Percentiles rank a stretch among this genome's conserved stretches.
These are phyloP conservation scores for Mirza zaza DNA, from an alignment of 2,113 vertebrate species.

Conservation along the genomic window DNA sequence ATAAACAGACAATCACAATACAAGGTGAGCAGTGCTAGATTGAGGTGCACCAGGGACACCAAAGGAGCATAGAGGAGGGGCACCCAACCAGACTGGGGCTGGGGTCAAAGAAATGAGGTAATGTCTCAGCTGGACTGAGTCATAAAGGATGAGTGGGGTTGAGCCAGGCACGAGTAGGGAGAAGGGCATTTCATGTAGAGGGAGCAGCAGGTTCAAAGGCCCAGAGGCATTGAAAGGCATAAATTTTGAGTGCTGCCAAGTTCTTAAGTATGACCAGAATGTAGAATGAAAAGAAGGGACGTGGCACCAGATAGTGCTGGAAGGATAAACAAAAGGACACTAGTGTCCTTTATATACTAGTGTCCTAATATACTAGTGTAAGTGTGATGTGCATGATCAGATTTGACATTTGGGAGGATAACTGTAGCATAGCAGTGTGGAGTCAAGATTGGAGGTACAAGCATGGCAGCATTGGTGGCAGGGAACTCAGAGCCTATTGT, in stretches of 20 bases:
- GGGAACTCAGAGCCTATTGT: background rate
- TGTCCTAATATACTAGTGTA: background rate
- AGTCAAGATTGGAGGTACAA: background rate
- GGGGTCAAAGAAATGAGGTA: constrained; percentile 70
- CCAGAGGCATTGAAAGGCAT: constrained; percentile 67
- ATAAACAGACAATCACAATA: background rate
- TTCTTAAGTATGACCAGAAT: constrained; percentile 60
- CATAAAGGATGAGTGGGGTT: constrained; percentile 53
- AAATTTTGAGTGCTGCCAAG: constrained; percentile 67
- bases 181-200: constrained; percentile 53
- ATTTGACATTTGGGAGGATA: background rate
- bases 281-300: background rate
- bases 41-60: constrained; percentile 27
- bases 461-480: background rate
- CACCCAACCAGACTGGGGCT: constrained; percentile 36
- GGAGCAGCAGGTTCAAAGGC: constrained; percentile 73
- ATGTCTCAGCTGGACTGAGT: constrained; percentile 74
- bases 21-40: background rate
- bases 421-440: background rate
- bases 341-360: too few relatives aligned
- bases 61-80: background rate
- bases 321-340: background rate
- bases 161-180: constrained; percentile 47
- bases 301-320: background rate
- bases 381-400: background rate